These are phyloP conservation scores for Villa cingulata DNA, from an alignment of 2,888 invertebrate species.

Conservation along the genomic window DNA sequence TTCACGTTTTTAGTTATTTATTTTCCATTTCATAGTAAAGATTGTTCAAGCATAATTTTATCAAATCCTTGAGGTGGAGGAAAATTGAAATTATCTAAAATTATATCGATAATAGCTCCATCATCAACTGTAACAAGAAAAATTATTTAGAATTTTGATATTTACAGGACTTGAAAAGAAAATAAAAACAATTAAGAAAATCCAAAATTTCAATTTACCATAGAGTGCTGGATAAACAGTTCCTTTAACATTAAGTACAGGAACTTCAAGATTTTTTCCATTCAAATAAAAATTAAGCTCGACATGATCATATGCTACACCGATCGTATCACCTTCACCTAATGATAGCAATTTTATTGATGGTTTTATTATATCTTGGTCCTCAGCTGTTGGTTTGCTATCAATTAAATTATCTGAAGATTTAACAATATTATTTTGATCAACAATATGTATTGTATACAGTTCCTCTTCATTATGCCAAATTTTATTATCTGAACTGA, in stretches of 20 bases:
- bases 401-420: too few species aligned
- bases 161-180: background rate
- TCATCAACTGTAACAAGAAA: constrained; percentile 69
- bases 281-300: constrained; percentile 91
- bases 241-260: constrained; percentile 77
- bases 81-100: constrained; percentile 78
- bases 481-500: constrained; percentile 79
- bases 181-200: background rate
- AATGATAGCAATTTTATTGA: too few species aligned
- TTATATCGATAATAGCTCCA: constrained; percentile 91
- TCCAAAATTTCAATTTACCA: constrained; percentile 45
- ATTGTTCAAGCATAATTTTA: constrained; percentile 93
- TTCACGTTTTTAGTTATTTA: too few species aligned
- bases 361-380: background rate
- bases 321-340: constrained; percentile 88
- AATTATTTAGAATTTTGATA: background rate
- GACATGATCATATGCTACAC: constrained; percentile 90
- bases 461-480: constrained; percentile 71
- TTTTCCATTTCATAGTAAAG: constrained; percentile 54
- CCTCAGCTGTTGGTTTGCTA: background rate
- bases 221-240: constrained; percentile 84
- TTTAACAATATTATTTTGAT: too few species aligned
- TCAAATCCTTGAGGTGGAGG: constrained; percentile 79
- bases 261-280: constrained; percentile 72
- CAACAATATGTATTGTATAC: background rate